Base-by-base conservation (phyloP, 2,113 vertebrate species). In the Macroglossus sobrinus region DNA sequence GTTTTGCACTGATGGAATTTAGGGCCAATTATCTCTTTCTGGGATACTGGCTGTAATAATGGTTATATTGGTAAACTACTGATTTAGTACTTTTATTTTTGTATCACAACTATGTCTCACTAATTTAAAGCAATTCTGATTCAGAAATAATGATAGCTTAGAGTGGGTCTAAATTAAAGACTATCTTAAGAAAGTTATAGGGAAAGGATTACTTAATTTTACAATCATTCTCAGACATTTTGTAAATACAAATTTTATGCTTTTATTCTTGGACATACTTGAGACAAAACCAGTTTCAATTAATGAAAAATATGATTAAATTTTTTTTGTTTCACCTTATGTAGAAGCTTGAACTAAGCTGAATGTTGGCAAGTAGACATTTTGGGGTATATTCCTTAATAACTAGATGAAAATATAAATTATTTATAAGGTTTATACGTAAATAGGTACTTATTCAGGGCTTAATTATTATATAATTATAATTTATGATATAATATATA, bases 71-170 rank as follows among this genome's bases (percentile, higher is more conserved):
- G 40, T 64, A 80, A 95, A 88, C 33, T 74, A 12, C 5, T 63
- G 22, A 40, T 57, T 72, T 47, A 15, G 40, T 71, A 38, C 55
- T 90, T 84, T 79, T 33, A 28, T 78, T 69, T 90, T n/a, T 79
- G 78, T 53, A 71, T 7, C 63, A 43, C 11, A 40, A 30, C 50
- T 82, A 47, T 11, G 61, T 91, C 21, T 82, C 81, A 78, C 50
- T 76, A 50, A 84, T 86, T 91, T 26, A 91, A 85, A 92, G 55
- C 63, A 79, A 30, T 79, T 92, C 71, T 91, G 47, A 87, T 84
- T 90, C 7, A 88, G 63, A 96, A 79, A 75, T 82, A 57, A 93
- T 57, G 33, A 47, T 47, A 86, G 85, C 14, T 45, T 74, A 72
- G 30, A 57, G 35, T 59, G 26, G 53, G 5, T 78, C n/a, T 15